Evolutionary conservation across 2,113 vertebrate species (phyloP).

Genomic region (Myotis yumanensis): DNA sequence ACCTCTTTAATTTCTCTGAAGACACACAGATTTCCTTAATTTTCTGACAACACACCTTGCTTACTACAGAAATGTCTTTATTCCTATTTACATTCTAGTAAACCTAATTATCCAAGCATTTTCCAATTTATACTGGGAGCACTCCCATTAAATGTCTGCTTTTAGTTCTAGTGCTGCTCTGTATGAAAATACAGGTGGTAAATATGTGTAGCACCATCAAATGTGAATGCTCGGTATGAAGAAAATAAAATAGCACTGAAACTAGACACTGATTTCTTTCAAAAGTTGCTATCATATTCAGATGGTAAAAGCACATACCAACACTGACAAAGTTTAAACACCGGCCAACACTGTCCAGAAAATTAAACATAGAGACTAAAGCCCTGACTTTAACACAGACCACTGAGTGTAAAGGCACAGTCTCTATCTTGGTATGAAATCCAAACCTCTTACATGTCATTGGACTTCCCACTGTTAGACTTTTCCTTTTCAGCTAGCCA

Average conservation of each 20-base stretch:
- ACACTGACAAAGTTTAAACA: neutral
- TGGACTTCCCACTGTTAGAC: neutral
- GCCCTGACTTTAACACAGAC: neutral
- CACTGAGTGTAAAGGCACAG: neutral
- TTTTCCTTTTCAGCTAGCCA: neutral
- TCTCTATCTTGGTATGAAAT: neutral
- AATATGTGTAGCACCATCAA: neutral
- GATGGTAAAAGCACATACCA: neutral
- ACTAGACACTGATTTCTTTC: neutral
- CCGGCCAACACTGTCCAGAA: neutral
- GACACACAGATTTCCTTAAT: conserved; percentile 36
- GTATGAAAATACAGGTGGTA: neutral
- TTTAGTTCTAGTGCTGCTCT: neutral
- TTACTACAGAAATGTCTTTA: conserved; percentile 2
- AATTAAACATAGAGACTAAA: neutral
- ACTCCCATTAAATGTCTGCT: neutral
- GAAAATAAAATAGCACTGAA: neutral
- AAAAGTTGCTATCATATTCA: neutral
- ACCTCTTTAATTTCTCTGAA: neutral
- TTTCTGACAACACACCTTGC: neutral
- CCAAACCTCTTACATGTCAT: neutral
- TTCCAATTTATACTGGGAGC: neutral
- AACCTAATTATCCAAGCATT: neutral
- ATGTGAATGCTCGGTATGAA: neutral
- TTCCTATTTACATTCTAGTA: neutral